These are phyloP conservation scores for Eulemur coronatus DNA, from an alignment of 2,797 vertebrate genomes.

Conservation along the genomic window DNA sequence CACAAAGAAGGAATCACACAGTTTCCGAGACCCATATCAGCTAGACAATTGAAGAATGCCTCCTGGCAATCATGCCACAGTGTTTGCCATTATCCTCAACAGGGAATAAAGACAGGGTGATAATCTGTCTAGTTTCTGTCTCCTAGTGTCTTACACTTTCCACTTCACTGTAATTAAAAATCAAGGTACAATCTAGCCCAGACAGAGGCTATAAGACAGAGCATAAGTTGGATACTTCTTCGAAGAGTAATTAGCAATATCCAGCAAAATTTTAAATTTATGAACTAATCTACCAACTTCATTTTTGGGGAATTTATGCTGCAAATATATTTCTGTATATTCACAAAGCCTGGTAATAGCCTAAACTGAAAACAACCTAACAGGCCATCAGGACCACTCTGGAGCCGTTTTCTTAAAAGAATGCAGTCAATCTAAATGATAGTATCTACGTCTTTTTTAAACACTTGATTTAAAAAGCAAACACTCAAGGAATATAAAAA, in stretches of 20 bases:
- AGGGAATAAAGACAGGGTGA: background rate
- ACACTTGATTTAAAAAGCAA: conserved; percentile 20
- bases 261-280: conserved; percentile 8
- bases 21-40: background rate
- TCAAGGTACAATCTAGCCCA: background rate
- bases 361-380: conserved; percentile 14
- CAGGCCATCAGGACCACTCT: background rate
- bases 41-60: background rate
- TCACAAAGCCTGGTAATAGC: background rate
- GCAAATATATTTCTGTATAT: background rate
- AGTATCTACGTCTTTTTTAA: background rate
- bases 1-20: background rate
- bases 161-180: conserved; percentile 13
- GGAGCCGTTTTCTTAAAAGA: background rate
- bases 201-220: background rate
- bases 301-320: background rate
- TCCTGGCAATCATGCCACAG: background rate
- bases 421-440: background rate
- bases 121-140: background rate
- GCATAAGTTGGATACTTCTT: background rate
- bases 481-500: conserved; percentile 4
- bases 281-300: background rate
- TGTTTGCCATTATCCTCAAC: background rate
- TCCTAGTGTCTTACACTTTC: background rate
- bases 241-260: background rate